These are phyloP conservation scores for Gari tellinella DNA, from an alignment of 2,888 invertebrate genomes.

Conservation along the genomic window DNA sequence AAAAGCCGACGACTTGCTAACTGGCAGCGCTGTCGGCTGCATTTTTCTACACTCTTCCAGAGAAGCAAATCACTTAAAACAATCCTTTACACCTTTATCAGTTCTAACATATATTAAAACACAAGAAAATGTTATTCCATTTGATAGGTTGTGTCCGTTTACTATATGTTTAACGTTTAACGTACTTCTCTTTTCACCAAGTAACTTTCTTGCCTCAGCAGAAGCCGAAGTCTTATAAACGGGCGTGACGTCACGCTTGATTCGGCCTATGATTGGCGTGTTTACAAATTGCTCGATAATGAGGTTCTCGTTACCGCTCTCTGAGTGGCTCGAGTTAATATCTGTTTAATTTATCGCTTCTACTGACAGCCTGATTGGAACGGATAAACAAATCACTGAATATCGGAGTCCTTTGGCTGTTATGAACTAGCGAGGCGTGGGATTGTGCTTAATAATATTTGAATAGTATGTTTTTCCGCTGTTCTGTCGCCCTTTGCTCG, in stretches of 20 bases:
- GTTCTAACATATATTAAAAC: too few relatives aligned
- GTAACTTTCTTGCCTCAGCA: not conserved
- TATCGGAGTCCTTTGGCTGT: conserved; percentile 29
- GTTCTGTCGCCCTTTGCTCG: conserved; percentile 29
- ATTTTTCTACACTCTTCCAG: conserved; percentile 16
- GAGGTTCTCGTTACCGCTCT: conserved; percentile 59
- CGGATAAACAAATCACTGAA: conserved; percentile 57
- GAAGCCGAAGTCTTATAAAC: conserved; percentile 40
- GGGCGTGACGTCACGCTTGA: conserved; percentile 63
- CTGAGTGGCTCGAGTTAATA: conserved; percentile 59
- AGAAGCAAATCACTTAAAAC: too few relatives aligned
- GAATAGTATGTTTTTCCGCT: conserved; percentile 44
- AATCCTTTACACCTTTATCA: too few relatives aligned
- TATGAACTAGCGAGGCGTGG: conserved; percentile 42
- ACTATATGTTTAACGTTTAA: conserved; percentile 16
- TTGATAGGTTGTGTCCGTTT: conserved; percentile 3
- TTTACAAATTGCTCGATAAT: conserved; percentile 68
- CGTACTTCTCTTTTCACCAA: not conserved
- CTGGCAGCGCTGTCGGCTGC: conserved; percentile 52
- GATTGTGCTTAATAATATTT: conserved; percentile 43
- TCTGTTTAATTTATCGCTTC: conserved; percentile 61
- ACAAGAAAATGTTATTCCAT: too few relatives aligned
- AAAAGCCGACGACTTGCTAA: conserved; percentile 57
- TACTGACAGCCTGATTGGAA: conserved; percentile 52
- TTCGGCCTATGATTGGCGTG: conserved; percentile 52